Conservation (phyloP, 2,888 invertebrate species). For the Xylota sylvarum region DNA sequence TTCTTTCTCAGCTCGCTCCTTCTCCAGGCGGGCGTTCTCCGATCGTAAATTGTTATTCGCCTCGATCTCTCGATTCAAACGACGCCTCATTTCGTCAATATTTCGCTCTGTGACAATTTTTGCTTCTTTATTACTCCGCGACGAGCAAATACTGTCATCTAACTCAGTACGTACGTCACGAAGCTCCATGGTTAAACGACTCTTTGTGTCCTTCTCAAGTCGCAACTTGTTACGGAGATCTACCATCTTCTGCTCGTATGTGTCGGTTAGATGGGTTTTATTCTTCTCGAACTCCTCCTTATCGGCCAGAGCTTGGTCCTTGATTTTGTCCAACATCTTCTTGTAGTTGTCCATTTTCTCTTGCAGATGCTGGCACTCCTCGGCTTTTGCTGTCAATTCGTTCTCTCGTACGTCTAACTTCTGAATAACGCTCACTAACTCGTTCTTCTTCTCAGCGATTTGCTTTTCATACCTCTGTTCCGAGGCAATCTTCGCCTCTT, state of each 20-base stretch:
- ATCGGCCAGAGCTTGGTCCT: slow-evolving; percentile 82
- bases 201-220: slow-evolving; percentile 85
- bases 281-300: slow-evolving; percentile 83
- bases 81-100: slow-evolving; percentile 82
- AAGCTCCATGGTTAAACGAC: slow-evolving; percentile 83
- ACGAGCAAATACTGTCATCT: slow-evolving; percentile 81
- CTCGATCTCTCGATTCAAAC: slow-evolving; percentile 82
- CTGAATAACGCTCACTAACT: slow-evolving; percentile 82
- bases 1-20: slow-evolving; percentile 80
- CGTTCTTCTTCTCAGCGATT: slow-evolving; percentile 84
- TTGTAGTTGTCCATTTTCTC: slow-evolving; percentile 84
- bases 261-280: slow-evolving; percentile 83
- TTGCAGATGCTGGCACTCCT: slow-evolving; percentile 82
- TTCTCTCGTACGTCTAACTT: slow-evolving; percentile 85
- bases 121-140: slow-evolving; percentile 82
- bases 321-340: slow-evolving; percentile 83
- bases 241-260: slow-evolving; percentile 84
- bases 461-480: slow-evolving; percentile 86
- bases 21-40: slow-evolving; percentile 80
- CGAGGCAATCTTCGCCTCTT: slow-evolving; percentile 85
- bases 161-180: slow-evolving; percentile 82
- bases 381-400: slow-evolving; percentile 84
- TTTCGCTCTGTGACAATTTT: slow-evolving; percentile 82
- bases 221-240: slow-evolving; percentile 85
- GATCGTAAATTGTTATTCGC: slow-evolving; percentile 82